Evolutionary conservation across 2,113 vertebrate species (phyloP), one percentile per base, ranked within the genome.

Genomic region (Tragelaphus buxtoni): DNA sequence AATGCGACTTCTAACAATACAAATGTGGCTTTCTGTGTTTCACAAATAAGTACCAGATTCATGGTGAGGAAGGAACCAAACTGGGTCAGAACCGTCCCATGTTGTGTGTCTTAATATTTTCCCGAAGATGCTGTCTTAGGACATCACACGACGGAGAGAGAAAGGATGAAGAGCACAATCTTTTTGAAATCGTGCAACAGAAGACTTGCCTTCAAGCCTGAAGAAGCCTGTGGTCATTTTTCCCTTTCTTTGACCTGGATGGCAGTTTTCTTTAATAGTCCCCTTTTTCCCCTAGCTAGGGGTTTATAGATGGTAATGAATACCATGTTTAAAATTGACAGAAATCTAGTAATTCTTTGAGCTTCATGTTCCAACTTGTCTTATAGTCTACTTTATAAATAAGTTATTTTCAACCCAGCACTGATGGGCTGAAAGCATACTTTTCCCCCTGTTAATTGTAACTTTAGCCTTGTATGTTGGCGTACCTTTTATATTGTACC

Each of bases 21-120:
- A 87, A 88, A 32, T 58, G 39, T 97, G 91, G 60, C 86, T 95
- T 95, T 97, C 76, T 97, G 60, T 98, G 88, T 97, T 97, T 97
- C 28, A 93, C 92, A 97, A 97, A 55, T 93, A 65, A 61, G 30
- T 92, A 42, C 56, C 86, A 10, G 96, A 77, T 90, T 94, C 81
- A 65, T 80, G 90, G 26, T 82, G 85, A 97, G 96, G 92, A 97
- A 80, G 80, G 55, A 88, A 74, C 26, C 42, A 87, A 4, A 92
- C 32, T 94, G 84, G 63, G 79, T 84, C 69, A 96, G 45, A 13
- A 91, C 55, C 93, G 91, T 42, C 82, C 92, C 39, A 12, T 92
- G 61, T 81, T 92, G 69, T 95, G 47, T 96, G n/a, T 96, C 91
- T 96, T 94, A 63, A 83, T 91, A 60, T 51, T 85, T 95, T 97